Conservation (phyloP, 2,888 invertebrate species). For the Drosophila nigricruria region DNA sequence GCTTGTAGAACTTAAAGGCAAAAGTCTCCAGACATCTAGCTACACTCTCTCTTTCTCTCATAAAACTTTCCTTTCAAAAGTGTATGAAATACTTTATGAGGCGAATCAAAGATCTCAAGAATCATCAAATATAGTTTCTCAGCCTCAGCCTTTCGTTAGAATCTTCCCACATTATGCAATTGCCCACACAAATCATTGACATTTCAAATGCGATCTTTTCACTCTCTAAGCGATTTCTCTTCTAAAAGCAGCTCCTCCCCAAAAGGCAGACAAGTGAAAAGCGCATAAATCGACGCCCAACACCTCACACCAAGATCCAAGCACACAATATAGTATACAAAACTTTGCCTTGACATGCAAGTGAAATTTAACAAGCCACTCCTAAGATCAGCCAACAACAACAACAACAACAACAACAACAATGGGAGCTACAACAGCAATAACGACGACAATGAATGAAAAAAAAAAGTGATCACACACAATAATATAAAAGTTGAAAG, state of each 20-base stretch:
- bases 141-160: too few species aligned
- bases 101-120: not conserved
- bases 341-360: constrained; percentile 71
- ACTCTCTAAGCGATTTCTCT: constrained; percentile 50
- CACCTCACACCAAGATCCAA: constrained; percentile 53
- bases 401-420: constrained; percentile 44
- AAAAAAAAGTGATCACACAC: constrained; percentile 57
- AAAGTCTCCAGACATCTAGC: not conserved
- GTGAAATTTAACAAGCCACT: constrained; percentile 81
- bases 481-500: constrained; percentile 66
- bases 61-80: not conserved
- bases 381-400: constrained; percentile 64
- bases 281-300: constrained; percentile 79
- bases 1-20: not conserved
- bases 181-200: not conserved
- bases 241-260: constrained; percentile 43
- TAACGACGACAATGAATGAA: constrained; percentile 12
- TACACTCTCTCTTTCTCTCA: not conserved
- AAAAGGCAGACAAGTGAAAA: constrained; percentile 74
- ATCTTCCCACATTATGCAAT: constrained; percentile 13
- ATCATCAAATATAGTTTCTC: too few species aligned
- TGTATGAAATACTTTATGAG: too few species aligned
- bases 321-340: constrained; percentile 15
- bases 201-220: constrained; percentile 6
- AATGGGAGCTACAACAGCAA: not conserved